Evolutionary conservation across 2,888 invertebrate species (phyloP).

Genomic region (Augochlorella aurata): DNA sequence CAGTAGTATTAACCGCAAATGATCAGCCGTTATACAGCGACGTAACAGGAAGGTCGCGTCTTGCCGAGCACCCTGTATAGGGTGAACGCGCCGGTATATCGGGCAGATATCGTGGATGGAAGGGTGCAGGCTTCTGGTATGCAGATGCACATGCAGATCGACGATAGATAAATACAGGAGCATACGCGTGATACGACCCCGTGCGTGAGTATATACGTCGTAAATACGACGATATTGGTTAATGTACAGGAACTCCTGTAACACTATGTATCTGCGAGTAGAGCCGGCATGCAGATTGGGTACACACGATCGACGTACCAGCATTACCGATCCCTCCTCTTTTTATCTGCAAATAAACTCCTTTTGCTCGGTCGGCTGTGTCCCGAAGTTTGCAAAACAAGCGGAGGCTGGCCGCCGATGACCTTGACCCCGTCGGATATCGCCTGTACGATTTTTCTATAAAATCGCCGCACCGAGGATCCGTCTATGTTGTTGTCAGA

Average conservation of each 20-base stretch:
- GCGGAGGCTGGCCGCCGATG: neutral
- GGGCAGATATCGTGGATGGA: constrained; percentile 18
- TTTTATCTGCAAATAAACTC: constrained; percentile 4
- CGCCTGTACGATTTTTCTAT: neutral
- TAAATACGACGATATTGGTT: constrained; percentile 25
- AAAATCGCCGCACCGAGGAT: neutral
- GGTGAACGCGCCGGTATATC: neutral
- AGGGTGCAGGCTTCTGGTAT: constrained; percentile 24
- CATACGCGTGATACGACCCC: constrained; percentile 17
- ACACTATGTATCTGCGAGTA: neutral
- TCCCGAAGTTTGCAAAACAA: neutral
- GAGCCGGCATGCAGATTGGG: neutral
- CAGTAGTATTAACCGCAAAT: too few relatives aligned
- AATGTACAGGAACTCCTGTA: constrained; percentile 15
- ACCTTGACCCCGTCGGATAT: neutral
- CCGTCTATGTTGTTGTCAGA: too few relatives aligned
- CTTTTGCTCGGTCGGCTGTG: neutral
- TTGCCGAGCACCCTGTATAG: neutral
- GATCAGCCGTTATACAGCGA: neutral
- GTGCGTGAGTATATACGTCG: constrained; percentile 9
- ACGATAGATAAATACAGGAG: constrained; percentile 43
- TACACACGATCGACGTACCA: neutral
- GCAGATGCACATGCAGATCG: constrained; percentile 38
- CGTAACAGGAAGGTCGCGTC: neutral
- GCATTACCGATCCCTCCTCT: neutral